phyloP scores from a whole-genome alignment of 2,113 vertebrate genomes.

The Malurus alboscapulatus region DNA sequence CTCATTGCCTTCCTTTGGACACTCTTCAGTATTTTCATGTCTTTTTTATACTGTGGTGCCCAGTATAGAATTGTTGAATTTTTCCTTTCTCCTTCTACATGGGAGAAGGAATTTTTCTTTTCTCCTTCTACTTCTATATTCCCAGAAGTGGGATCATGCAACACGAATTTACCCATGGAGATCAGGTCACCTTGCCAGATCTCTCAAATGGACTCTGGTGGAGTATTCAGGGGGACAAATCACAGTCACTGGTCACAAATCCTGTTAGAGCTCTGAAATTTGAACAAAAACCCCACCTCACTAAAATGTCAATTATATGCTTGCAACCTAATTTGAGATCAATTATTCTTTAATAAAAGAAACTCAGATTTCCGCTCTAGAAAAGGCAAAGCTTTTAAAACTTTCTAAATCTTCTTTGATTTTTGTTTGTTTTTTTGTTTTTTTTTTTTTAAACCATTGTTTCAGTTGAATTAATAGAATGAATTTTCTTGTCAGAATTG shows the following conservation, averaged over 20 bases:
- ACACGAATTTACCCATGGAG: background rate
- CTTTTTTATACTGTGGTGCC: background rate
- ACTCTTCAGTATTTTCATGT: background rate
- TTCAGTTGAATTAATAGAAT: background rate
- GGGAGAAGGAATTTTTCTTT: background rate
- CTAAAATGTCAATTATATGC: background rate
- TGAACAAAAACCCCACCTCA: fast-evolving
- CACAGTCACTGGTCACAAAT: background rate
- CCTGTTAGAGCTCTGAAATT: background rate
- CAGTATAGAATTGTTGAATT: background rate
- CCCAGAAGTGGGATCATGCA: background rate
- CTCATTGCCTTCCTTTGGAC: background rate
- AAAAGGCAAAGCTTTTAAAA: background rate
- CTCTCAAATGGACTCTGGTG: fast-evolving
- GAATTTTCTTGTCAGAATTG: background rate
- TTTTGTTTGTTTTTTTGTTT: no score
- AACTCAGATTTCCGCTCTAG: background rate
- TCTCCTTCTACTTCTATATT: background rate
- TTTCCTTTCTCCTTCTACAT: background rate
- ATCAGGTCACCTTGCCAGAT: background rate
- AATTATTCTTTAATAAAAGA: background rate
- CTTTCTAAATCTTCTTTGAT: background rate
- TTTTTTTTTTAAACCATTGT: background rate
- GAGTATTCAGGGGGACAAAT: background rate
- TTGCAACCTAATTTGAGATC: background rate